These are phyloP conservation scores for Cephalopterus ornatus DNA, from an alignment of 2,113 vertebrate genomes.

Conservation along the genomic window DNA sequence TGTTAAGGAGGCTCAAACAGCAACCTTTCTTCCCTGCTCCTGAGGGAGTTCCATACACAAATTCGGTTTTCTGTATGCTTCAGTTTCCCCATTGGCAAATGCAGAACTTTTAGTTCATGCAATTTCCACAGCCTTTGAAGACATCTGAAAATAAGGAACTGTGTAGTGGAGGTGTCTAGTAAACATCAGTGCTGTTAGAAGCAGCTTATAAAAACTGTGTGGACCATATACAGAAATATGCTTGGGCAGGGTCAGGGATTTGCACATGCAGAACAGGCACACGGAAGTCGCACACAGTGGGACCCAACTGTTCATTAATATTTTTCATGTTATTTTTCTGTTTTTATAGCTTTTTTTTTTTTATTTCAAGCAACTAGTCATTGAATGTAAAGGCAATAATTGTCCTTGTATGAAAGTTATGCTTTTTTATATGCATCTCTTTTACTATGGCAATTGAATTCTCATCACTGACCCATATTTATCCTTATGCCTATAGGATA, in stretches of 20 bases:
- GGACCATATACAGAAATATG: background rate
- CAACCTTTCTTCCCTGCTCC: background rate
- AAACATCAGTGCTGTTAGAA: background rate
- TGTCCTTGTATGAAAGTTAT: background rate
- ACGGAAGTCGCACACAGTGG: background rate
- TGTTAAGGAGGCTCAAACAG: background rate
- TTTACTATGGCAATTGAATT: conserved; percentile 45
- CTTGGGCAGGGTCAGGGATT: background rate
- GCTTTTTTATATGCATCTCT: conserved; percentile 33
- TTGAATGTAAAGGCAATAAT: conserved; percentile 32
- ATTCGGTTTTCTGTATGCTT: background rate
- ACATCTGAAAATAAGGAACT: background rate
- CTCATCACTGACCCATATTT: conserved; percentile 25
- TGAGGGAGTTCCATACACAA: background rate
- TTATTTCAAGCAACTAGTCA: background rate
- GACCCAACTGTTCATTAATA: background rate
- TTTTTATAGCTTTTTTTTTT: background rate
- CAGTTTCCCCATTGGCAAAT: background rate
- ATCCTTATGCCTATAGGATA: background rate
- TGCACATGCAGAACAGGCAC: background rate
- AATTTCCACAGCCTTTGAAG: background rate
- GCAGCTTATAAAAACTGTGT: background rate
- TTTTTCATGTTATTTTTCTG: conserved; percentile 9
- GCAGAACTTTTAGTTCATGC: background rate
- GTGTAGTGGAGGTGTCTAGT: background rate